These are phyloP conservation scores for Polyodon spathula DNA, from an alignment of 2,113 vertebrate species.

Conservation along the genomic window DNA sequence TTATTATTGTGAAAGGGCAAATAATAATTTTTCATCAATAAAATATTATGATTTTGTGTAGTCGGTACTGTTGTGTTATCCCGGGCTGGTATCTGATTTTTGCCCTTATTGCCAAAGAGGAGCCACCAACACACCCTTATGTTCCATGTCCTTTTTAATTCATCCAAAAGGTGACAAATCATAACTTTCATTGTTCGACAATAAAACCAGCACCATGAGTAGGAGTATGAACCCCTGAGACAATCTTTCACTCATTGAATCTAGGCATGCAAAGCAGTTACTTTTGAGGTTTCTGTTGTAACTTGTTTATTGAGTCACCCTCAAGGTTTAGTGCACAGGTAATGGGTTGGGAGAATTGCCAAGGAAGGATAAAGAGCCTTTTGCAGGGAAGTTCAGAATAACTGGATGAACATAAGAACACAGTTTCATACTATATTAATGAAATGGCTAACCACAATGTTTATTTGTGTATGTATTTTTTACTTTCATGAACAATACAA, in stretches of 20 bases:
- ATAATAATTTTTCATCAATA: no score
- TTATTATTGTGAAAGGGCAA: no score
- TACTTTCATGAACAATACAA: no score
- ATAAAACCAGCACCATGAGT: not conserved
- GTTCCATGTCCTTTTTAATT: not conserved
- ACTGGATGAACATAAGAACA: no score
- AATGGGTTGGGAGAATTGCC: not conserved
- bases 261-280: conserved; percentile 1
- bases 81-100: no score
- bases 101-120: no score
- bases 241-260: not conserved
- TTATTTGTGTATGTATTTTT: no score
- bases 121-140: not conserved
- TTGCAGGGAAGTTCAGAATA: no score
- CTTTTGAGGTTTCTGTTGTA: not conserved
- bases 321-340: not conserved
- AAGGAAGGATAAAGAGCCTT: not conserved
- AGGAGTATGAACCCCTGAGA: not conserved
- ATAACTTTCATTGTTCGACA: not conserved
- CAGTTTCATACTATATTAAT: no score
- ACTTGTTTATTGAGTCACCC: conserved; percentile 3
- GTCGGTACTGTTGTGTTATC: no score
- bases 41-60: no score
- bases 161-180: not conserved
- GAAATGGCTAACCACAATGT: no score